These are phyloP conservation scores for Drosophila ficusphila DNA, from an alignment of 1,140 invertebrate species.

Conservation along the genomic window DNA sequence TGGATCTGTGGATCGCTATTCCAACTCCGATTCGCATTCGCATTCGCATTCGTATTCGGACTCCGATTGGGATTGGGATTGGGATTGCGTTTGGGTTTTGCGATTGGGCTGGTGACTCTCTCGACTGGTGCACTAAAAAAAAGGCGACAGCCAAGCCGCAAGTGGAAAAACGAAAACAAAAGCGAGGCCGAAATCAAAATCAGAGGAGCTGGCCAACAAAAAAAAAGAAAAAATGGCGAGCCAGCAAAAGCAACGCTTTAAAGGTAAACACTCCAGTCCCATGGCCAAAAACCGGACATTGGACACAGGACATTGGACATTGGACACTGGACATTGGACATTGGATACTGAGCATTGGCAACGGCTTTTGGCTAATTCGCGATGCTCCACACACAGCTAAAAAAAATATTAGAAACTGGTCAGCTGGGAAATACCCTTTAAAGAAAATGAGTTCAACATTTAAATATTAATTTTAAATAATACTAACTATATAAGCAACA, in stretches of 20 bases:
- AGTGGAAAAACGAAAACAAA: conserved; percentile 14
- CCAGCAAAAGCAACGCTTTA: conserved; percentile 58
- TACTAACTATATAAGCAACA: too few species aligned
- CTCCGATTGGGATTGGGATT: not conserved
- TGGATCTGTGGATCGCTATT: conserved; percentile 2
- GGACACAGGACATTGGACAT: conserved; percentile 12
- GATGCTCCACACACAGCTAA: conserved; percentile 44
- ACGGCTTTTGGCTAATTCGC: conserved; percentile 78
- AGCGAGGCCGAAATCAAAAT: conserved; percentile 18
- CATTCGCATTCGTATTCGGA: conserved; percentile 12
- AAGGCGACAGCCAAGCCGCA: conserved; percentile 27
- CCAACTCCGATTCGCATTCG: not conserved
- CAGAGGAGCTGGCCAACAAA: too few species aligned
- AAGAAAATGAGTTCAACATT: too few species aligned
- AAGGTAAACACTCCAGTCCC: conserved; percentile 70
- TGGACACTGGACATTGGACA: conserved; percentile 20
- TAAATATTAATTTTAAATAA: too few species aligned
- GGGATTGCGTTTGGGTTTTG: conserved; percentile 4
- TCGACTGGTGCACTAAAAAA: conserved; percentile 32
- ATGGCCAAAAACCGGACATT: conserved; percentile 19
- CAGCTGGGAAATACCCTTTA: too few species aligned
- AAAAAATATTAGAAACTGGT: not conserved
- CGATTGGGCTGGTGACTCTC: conserved; percentile 16
- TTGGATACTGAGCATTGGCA: conserved; percentile 33
- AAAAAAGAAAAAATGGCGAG: conserved; percentile 69